A percentile compares a stretch with the other conserved stretches of the same genome.
These are phyloP conservation scores for Psophia crepitans DNA, from an alignment of 2,113 vertebrate species.

Conservation along the genomic window DNA sequence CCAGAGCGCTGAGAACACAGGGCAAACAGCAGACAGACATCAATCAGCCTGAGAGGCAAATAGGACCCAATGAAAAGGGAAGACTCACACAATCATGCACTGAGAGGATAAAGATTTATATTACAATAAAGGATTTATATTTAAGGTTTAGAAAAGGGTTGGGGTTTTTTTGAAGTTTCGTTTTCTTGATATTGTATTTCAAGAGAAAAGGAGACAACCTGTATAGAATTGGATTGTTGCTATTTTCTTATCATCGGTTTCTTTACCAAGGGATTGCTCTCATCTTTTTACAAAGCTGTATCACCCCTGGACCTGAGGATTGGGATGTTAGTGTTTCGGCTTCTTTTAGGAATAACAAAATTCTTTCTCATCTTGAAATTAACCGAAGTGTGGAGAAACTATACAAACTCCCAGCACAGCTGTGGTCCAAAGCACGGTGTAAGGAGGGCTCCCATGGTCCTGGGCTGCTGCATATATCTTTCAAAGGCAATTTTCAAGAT, in stretches of 20 bases:
- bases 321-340: neutral
- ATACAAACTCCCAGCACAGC: neutral
- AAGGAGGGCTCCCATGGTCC: neutral
- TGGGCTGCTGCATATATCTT: neutral
- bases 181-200: constrained; percentile 62
- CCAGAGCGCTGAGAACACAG: neutral
- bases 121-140: constrained; percentile 66
- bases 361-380: constrained; percentile 36
- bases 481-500: neutral
- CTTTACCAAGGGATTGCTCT: constrained; percentile 56
- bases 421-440: neutral
- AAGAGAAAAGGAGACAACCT: constrained; percentile 58
- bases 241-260: constrained; percentile 60
- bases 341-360: constrained; percentile 18
- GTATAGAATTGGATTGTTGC: constrained; percentile 24
- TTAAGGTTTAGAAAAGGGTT: neutral
- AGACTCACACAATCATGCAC: constrained; percentile 14
- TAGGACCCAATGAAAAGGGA: constrained; percentile 38
- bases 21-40: constrained; percentile 62
- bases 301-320: constrained; percentile 34
- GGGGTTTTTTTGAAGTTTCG: neutral
- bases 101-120: constrained; percentile 65
- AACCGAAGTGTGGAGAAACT: neutral
- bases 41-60: constrained; percentile 61
- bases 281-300: constrained; percentile 60